These are phyloP conservation scores for Pseudochirops cupreus DNA, from an alignment of 2,797 vertebrate genomes.

Conservation along the genomic window DNA sequence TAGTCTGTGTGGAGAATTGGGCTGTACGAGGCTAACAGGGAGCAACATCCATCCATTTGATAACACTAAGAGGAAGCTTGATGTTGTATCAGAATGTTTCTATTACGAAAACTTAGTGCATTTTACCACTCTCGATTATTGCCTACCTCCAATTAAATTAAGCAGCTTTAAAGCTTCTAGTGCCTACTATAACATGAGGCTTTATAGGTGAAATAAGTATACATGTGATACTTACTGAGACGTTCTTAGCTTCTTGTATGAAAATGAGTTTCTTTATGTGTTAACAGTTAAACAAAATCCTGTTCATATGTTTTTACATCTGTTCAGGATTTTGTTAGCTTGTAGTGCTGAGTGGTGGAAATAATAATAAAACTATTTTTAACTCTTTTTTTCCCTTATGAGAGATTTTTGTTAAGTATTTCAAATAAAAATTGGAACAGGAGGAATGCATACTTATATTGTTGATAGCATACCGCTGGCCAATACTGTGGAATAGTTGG, in stretches of 20 bases:
- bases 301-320: neutral
- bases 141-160: slow-evolving; percentile 32
- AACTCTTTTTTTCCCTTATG: slow-evolving; percentile 4
- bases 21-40: slow-evolving; percentile 8
- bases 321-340: slow-evolving; percentile 24
- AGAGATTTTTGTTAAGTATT: neutral
- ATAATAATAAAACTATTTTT: slow-evolving; percentile 24
- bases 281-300: slow-evolving; percentile 9
- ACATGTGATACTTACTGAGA: neutral
- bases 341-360: slow-evolving; percentile 47
- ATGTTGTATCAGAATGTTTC: neutral
- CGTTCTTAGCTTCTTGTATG: slow-evolving; percentile 1
- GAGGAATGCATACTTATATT: neutral
- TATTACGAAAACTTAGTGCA: neutral
- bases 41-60: slow-evolving; percentile 16
- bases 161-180: slow-evolving; percentile 5
- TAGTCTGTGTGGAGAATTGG: slow-evolving; percentile 39
- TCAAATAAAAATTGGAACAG: neutral
- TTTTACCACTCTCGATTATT: slow-evolving; percentile 27
- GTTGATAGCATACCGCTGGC: neutral
- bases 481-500: neutral
- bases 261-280: slow-evolving; percentile 37
- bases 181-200: neutral
- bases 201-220: slow-evolving; percentile 32
- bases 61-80: neutral